phyloP scores from a whole-genome alignment of 2,797 vertebrate species.

The Neoniphon sammara region DNA sequence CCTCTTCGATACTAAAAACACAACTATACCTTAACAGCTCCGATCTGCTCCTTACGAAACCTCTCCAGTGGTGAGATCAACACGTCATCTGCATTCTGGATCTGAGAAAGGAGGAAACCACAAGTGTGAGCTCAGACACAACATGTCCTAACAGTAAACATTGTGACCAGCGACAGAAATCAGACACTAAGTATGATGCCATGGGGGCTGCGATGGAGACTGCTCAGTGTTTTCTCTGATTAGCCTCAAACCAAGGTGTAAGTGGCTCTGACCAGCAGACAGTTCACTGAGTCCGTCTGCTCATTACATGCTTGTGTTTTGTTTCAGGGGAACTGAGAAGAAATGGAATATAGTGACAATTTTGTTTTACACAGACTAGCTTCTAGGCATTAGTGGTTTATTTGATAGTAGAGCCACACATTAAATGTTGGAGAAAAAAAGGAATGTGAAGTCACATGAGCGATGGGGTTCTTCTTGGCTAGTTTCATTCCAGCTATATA shows the following conservation, averaged over 20 bases:
- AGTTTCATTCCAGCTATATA: too few relatives aligned
- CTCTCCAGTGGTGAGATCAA: constrained; percentile 96
- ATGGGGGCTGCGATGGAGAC: too few relatives aligned
- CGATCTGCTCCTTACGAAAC: constrained; percentile 98
- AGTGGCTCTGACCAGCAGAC: too few relatives aligned
- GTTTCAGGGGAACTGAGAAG: too few relatives aligned
- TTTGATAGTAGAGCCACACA: not conserved
- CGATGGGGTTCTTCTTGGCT: too few relatives aligned
- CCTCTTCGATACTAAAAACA: not conserved
- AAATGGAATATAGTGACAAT: too few relatives aligned
- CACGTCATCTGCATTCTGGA: constrained; percentile 97
- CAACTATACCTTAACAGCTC: constrained; percentile 92
- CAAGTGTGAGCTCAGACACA: constrained; percentile 19
- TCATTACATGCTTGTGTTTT: too few relatives aligned
- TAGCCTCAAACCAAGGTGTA: too few relatives aligned
- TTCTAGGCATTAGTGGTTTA: not conserved
- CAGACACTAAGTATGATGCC: not conserved
- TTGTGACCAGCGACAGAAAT: not conserved
- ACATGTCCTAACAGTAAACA: constrained; percentile 23
- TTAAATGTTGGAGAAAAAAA: not conserved
- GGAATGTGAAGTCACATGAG: too few relatives aligned
- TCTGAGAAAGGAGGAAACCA: constrained; percentile 78
- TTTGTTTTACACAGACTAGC: not conserved
- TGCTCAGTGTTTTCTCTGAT: not conserved
- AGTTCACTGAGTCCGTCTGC: too few relatives aligned